These are phyloP conservation scores for Malacoctenus gilli DNA, from an alignment of 2,797 vertebrate species.

Conservation along the genomic window DNA sequence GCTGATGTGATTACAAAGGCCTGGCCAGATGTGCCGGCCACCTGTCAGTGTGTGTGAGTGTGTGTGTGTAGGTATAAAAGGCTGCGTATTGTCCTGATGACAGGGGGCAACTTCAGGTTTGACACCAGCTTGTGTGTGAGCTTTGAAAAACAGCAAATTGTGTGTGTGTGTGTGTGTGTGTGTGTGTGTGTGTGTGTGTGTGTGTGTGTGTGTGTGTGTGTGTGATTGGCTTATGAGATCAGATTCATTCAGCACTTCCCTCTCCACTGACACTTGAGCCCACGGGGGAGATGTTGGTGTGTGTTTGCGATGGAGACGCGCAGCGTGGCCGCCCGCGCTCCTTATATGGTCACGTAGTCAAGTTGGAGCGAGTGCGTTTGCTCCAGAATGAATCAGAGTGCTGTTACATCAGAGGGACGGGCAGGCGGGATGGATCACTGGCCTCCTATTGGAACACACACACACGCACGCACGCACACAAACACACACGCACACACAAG, in stretches of 20 bases:
- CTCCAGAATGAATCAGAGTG: constrained; percentile 77
- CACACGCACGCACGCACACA: constrained; percentile 53
- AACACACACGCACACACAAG: constrained; percentile 62
- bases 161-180: constrained; percentile 4
- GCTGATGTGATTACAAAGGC: constrained; percentile 69
- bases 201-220: constrained; percentile 8
- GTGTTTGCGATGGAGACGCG: constrained; percentile 53
- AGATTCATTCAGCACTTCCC: constrained; percentile 60
- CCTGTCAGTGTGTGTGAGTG: constrained; percentile 52
- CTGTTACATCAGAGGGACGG: constrained; percentile 75
- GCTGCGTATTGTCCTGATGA: constrained; percentile 30
- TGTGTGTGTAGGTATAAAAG: constrained; percentile 27
- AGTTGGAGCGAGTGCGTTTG: constrained; percentile 59
- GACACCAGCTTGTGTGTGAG: neutral
- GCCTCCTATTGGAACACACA: constrained; percentile 68
- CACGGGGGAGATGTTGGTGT: constrained; percentile 61
- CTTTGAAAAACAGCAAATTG: constrained; percentile 14
- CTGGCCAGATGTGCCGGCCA: constrained; percentile 72
- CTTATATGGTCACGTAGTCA: constrained; percentile 74
- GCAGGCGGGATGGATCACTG: constrained; percentile 70
- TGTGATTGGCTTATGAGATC: constrained; percentile 24
- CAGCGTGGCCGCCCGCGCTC: constrained; percentile 54
- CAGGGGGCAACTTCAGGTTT: constrained; percentile 22
- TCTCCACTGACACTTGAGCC: constrained; percentile 51
- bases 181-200: constrained; percentile 3